Evolutionary conservation across 2,113 vertebrate species (phyloP), one percentile per base, ranked within the genome.

Genomic region (Nymphicus hollandicus): DNA sequence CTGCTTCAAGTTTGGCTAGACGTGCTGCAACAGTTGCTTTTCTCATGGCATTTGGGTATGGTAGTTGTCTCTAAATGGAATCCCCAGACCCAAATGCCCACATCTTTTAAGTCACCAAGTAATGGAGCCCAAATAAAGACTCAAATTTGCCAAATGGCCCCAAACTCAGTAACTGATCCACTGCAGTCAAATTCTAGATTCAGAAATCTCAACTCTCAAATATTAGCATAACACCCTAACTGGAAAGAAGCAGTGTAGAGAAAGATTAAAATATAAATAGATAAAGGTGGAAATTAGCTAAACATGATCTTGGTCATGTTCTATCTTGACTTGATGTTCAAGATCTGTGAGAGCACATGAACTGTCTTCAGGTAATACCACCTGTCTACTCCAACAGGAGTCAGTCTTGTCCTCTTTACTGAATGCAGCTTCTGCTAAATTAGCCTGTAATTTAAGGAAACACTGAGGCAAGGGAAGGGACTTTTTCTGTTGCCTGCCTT

Each of bases 1-100:
- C 97, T 97, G 96, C 94, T 96, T 90, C 91, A 73, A 94, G 63
- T 96, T 95, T 96, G 96, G 93, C 96, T 79, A 93, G 96, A 94
- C n/a, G 0, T 69, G 56, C 86, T 3, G 71, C 93, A 88, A 9
- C 76, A 91, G 78, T 93, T 91, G 90, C 86, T 89, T 89, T 96
- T 96, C 82, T 93, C 88, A 50, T 83, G 85, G 88, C 84, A 25
- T 92, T 79, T 78, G 74, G 66, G 60, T 73, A 37, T 77, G 71
- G 77, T 27, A 72, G 35, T 11, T 80, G 68, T 13, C 76, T 88
- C 31, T 50, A 6, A 74, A 60, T 55, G 60, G 69, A 61, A 87
- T 28, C 31, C 58, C 35, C 41, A 52, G n/a, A 74, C 41, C 17
- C 65, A 89, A 44, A 81, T 89, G 52, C 65, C 86, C 41, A 13